Base-by-base conservation (phyloP, 2,797 vertebrate species). In the Valencia hispanica region DNA sequence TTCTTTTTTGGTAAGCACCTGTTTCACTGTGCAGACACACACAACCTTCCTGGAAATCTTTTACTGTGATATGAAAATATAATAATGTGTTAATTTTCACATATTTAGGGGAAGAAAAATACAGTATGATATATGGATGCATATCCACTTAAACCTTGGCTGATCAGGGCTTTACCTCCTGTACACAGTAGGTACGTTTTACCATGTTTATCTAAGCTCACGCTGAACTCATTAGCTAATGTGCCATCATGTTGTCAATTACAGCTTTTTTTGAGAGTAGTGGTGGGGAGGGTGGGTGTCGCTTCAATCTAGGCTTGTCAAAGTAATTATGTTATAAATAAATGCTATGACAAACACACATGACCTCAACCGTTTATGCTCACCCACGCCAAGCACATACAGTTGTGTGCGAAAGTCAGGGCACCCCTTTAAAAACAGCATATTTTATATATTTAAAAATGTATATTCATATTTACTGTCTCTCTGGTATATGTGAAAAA, bases 131-230 rank as follows among this genome's bases (percentile, higher is more conserved):
- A 39, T 39, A 39, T 65, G 39, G 70, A 77, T 78, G 63, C 34
- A 61, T 72, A 70, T 80, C 39, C 14, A 74, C 27, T 57, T 70
- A 70, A 68, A 51, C 51, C 8, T 6, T 41, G 55, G 39, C 39
- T 57, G n/a, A 59, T 32, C 10, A 6, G 14, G 20, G 47, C 32
- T 48, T 39, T 55, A 36, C 73, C 41, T 39, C 27, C 70, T 51
- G 63, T 51, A 45, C 79, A 82, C 48, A 77, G 77, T 7, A 74
- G 68, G 50, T 66, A 41, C 36, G 2, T 41, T 74, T 71, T 72
- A 78, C 75, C 82, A 80, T 55, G 36, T 45, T 18, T 68, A 75
- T 77, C 18, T 55, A n/a, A 65, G 74, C 12, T 66, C 22, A 41
- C 6, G 7, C 14, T 76, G 32, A 27, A 45, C 51, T 48, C 0